Evolutionary conservation across 2,797 vertebrate genomes (phyloP), one percentile per base, ranked within the genome.

Genomic region (Micropoecilia bifurca): DNA sequence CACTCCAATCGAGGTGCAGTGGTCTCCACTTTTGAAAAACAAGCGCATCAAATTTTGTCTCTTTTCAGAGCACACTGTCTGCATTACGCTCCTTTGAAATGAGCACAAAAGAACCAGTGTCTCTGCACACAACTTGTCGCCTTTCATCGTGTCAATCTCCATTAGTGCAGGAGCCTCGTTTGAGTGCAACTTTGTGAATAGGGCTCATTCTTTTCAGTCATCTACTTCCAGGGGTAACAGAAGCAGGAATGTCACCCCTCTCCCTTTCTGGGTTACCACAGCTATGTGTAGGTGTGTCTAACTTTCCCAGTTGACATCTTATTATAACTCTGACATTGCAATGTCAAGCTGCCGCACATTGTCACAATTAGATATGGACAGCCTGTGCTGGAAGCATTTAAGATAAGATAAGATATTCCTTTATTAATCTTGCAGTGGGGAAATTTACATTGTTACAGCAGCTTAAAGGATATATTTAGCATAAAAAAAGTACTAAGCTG

Each of bases 141-240:
- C 91, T 89, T 93, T 93, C 89, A 87, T 89, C 85, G 78, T 87
- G 94, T 93, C 93, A 92, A 88, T 95, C 90, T 94, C 91, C 82
- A 92, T 95, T 94, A 93, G 91, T 85, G 92, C 85, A 89, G 87
- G 77, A 88, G 85, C 81, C 14, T 87, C 66, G 88, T 92, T 93
- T 87, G 89, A 95, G 92, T 89, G 85, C 80, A 93, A 88, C 79
- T 88, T 83, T 75, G 85, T 95, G 92, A 96, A 96, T 94, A 90
- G 88, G 81, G 78, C 84, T 86, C 90, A 95, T 95, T 96, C 90
- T 94, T 93, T 86, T 86, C 88, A 92, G 89, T 88, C 86, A 91
- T 71, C 81, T 16, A 78, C 91, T 89, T 93, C 87, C 82, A 90
- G 81, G 91, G 87, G 90, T 84, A 91, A 91, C 86, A 78, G 36